phyloP scores from a whole-genome alignment of 2,113 vertebrate species.

The Vanacampus margaritifer region DNA sequence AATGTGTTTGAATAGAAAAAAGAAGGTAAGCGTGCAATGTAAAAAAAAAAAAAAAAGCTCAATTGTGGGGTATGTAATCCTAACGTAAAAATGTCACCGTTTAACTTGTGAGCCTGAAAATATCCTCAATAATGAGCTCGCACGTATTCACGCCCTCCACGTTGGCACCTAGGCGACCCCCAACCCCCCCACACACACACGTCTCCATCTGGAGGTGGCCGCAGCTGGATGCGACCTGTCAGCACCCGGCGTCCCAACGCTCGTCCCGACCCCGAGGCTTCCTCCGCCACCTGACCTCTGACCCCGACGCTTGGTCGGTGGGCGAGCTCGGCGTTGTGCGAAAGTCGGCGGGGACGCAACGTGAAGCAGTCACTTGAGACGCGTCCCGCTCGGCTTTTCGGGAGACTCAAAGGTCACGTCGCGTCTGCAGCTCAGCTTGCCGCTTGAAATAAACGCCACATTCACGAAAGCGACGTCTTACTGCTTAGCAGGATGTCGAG shows the following conservation, averaged over 20 bases:
- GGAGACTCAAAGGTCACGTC: constrained; percentile 13
- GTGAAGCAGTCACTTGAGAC: constrained; percentile 27
- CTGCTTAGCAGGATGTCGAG: neutral
- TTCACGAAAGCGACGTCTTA: no score
- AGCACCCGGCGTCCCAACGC: constrained; percentile 38
- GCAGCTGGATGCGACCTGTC: constrained; percentile 65
- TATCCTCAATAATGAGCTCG: no score
- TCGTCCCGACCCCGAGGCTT: constrained; percentile 48
- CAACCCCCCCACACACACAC: no score
- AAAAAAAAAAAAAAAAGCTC: no score
- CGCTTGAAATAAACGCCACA: constrained; percentile 14
- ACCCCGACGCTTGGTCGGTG: constrained; percentile 50
- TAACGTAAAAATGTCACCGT: no score
- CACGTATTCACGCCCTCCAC: no score
- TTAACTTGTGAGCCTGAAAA: no score
- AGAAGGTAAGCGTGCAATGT: no score
- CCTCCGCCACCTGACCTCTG: constrained; percentile 60
- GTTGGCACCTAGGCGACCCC: no score
- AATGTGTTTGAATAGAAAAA: no score
- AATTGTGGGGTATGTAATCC: no score
- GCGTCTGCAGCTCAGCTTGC: constrained; percentile 9
- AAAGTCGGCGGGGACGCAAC: constrained; percentile 20
- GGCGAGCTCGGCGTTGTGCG: constrained; percentile 23
- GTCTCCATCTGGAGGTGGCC: neutral
- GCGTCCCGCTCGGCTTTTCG: constrained; percentile 9